Evolutionary conservation across 2,797 vertebrate genomes (phyloP).

Genomic region (Platalea minor): DNA sequence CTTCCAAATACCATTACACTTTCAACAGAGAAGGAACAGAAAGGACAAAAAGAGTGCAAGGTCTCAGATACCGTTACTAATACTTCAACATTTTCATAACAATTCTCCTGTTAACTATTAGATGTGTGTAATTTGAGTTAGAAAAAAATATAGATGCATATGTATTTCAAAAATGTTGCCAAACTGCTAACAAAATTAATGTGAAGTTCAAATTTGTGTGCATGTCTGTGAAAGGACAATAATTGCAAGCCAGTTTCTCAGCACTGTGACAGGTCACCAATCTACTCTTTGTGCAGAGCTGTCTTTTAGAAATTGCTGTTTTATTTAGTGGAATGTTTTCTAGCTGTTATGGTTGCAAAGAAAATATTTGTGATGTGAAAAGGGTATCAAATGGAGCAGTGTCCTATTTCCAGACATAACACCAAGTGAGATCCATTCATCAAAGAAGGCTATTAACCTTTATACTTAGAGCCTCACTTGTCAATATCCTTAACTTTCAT

Average conservation of each 20-base stretch:
- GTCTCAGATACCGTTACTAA: not conserved
- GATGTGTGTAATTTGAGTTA: not conserved
- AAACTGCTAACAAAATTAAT: not conserved
- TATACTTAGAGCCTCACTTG: not conserved
- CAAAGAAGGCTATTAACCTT: conserved; percentile 47
- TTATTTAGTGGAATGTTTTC: conserved; percentile 29
- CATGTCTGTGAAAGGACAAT: not conserved
- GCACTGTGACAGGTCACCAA: not conserved
- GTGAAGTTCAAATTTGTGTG: not conserved
- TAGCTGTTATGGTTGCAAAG: not conserved
- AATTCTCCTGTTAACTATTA: not conserved
- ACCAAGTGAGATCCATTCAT: conserved; percentile 7
- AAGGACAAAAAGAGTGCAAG: not conserved
- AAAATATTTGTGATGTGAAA: conserved; percentile 38
- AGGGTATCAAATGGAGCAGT: not conserved
- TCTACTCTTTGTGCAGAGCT: not conserved
- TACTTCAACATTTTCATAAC: not conserved
- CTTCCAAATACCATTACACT: not conserved
- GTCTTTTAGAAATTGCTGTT: not conserved
- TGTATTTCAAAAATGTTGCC: not conserved
- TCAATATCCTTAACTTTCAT: conserved; percentile 46
- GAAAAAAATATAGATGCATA: not conserved
- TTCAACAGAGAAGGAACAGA: not conserved
- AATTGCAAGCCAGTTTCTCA: not conserved
- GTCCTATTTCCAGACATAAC: not conserved